phyloP scores from a whole-genome alignment of 1,140 invertebrate species.

The Colletes latitarsis region DNA sequence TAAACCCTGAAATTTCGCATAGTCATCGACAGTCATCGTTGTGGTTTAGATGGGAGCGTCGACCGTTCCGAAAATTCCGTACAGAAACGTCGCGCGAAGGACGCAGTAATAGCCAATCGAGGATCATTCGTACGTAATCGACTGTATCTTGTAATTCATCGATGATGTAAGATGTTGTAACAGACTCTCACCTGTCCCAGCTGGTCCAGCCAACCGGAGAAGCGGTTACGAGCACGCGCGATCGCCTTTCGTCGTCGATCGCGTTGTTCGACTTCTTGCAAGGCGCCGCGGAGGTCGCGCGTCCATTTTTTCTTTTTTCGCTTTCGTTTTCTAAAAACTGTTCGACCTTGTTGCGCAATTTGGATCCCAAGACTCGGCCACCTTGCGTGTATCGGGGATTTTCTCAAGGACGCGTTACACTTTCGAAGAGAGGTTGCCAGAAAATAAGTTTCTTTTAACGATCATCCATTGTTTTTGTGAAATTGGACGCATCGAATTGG shows the following conservation, averaged over 20 bases:
- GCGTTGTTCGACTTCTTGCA: not conserved
- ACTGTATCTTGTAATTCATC: conserved; percentile 16
- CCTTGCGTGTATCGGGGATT: not conserved
- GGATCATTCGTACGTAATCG: not conserved
- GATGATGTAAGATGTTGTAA: conserved; percentile 41
- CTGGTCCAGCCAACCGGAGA: conserved; percentile 12
- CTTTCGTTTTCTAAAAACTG: not conserved
- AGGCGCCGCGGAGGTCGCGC: not conserved
- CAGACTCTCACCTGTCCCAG: conserved; percentile 50
- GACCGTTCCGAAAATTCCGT: too few species aligned
- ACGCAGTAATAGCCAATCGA: not conserved
- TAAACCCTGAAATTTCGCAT: too few species aligned
- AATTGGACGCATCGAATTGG: too few species aligned
- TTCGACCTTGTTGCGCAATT: conserved; percentile 20
- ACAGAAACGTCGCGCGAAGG: conserved; percentile 1
- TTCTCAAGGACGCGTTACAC: not conserved
- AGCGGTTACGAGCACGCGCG: conserved; percentile 7
- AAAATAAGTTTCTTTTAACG: too few species aligned
- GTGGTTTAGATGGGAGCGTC: not conserved
- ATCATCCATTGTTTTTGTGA: too few species aligned
- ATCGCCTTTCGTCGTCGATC: not conserved
- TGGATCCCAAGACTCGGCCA: not conserved
- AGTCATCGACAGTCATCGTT: not conserved
- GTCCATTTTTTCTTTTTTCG: not conserved
- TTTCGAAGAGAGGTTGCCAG: not conserved